Base-by-base conservation (phyloP, 2,797 vertebrate species). In the Tauraco hartlaubi region DNA sequence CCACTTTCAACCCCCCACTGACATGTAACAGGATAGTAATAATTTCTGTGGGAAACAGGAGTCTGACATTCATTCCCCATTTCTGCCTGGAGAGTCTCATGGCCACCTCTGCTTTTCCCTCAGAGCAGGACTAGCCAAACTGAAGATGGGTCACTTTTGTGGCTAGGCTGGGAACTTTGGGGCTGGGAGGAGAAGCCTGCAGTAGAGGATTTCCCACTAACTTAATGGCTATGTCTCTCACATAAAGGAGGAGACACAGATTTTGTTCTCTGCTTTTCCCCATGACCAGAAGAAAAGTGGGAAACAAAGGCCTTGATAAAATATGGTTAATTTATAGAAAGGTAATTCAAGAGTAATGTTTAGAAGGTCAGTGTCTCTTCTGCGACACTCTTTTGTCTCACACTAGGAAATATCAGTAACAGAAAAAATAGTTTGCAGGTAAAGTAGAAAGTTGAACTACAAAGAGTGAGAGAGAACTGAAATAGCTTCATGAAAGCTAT, bases 41-140 rank as follows among this genome's bases (percentile, higher is more conserved):
- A 0, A 62, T n/a, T 81, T 86, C 48, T 56, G 26, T 17, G 20
- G 46, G 17, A 55, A 55, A 33, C 11, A 29, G 14, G 52, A 71
- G 16, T 28, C 29, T 51, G 25, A 56, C 9, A 15, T 66, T 83
- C 7, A 10, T 66, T 61, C 48, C 19, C 33, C 0, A 0, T 21
- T 16, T 66, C 12, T 66, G 4, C 46, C 44, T 61, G 52, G 18
- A 61, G 20, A 3, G 9, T 23, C 21, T 71, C n/a, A 20, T 9
- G 35, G 25, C 11, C 56, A 59, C 11, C 19, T 86, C 41, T 69
- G 9, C 23, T 52, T 21, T 61, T 78, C 3, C 16, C 11, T 8
- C 0, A 1, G 15, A 55, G 29, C 18, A 63, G 19, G 8, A 73
- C 35, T 26, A 61, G 18, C 14, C 1, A 1, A 64, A 51, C 12